These are phyloP conservation scores for Trematomus bernacchii DNA, from an alignment of 2,797 vertebrate species.

Conservation along the genomic window DNA sequence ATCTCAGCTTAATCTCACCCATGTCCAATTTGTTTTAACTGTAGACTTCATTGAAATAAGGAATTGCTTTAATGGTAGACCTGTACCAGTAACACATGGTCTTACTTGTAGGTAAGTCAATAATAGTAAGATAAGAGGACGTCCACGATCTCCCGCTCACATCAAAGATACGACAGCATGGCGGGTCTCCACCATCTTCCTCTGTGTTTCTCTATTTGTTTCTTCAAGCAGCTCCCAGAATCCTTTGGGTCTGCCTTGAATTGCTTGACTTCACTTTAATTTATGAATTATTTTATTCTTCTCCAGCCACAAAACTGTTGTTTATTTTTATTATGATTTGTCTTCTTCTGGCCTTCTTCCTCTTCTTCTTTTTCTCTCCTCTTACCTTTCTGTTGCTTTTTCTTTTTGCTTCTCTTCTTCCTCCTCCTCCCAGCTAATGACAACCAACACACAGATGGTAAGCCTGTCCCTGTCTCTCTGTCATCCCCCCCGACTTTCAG, in stretches of 20 bases:
- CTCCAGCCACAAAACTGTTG: conserved; percentile 55
- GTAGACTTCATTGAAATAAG: not conserved
- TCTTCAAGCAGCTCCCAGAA: conserved; percentile 65
- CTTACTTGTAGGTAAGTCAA: not conserved
- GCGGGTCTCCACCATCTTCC: conserved; percentile 70
- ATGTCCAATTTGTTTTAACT: not conserved
- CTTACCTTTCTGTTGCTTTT: conserved; percentile 91
- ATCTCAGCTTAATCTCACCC: not conserved
- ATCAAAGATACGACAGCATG: conserved; percentile 68
- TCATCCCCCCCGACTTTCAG: conserved; percentile 44
- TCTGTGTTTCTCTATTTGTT: conserved; percentile 77
- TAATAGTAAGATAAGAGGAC: not conserved
- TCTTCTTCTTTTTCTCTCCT: conserved; percentile 86
- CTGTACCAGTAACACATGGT: not conserved
- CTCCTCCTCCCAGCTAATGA: conserved; percentile 97
- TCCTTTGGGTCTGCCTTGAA: conserved; percentile 74
- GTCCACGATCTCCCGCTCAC: conserved; percentile 67
- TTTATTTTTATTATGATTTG: conserved; percentile 70
- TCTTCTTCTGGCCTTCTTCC: conserved; percentile 81
- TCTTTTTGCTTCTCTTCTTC: conserved; percentile 90
- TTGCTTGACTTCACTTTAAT: conserved; percentile 67
- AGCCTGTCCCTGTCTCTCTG: conserved; percentile 86
- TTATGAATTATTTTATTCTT: conserved; percentile 56
- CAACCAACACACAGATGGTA: conserved; percentile 99
- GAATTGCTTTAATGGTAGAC: not conserved